A percentile compares a stretch with the other conserved stretches of the same genome.
These are phyloP conservation scores for Troilus luridus DNA, from an alignment of 2,888 invertebrate species.

Conservation along the genomic window DNA sequence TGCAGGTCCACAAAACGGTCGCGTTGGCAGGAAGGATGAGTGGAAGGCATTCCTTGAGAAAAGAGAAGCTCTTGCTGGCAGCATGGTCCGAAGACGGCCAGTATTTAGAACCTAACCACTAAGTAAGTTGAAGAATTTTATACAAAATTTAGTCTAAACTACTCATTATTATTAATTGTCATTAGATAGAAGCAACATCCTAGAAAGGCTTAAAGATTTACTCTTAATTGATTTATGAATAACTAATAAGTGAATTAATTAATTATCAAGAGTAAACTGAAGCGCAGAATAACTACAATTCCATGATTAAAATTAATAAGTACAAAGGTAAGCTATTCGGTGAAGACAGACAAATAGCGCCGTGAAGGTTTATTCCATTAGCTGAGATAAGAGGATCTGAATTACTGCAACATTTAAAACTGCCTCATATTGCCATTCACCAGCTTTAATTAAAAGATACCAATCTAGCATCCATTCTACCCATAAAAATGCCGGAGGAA, in stretches of 20 bases:
- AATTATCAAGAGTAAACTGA: neutral
- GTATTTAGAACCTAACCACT: too few relatives aligned
- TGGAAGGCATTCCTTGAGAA: too few relatives aligned
- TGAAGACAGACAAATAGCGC: neutral
- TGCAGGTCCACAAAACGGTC: too few relatives aligned
- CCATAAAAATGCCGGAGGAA: conserved; percentile 4
- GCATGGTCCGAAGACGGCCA: too few relatives aligned
- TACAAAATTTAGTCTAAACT: too few relatives aligned
- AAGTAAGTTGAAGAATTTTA: too few relatives aligned
- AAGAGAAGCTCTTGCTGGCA: too few relatives aligned
- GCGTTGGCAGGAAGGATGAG: too few relatives aligned
- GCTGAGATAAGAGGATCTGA: neutral
- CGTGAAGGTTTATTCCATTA: conserved; percentile 3
- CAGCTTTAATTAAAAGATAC: conserved; percentile 34
- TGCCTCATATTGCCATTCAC: conserved; percentile 19
- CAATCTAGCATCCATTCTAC: conserved; percentile 26
- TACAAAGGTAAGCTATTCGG: neutral
- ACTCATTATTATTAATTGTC: too few relatives aligned
- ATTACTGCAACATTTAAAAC: conserved; percentile 34
- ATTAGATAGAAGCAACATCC: too few relatives aligned
- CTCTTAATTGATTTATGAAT: neutral
- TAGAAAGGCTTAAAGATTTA: neutral
- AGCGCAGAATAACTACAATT: neutral
- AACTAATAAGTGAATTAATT: neutral
- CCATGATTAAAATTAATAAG: neutral